Percentiles rank a stretch among this genome's conserved stretches.
Conservation (phyloP, 1,140 invertebrate species). For the Glossosoma conforme region DNA sequence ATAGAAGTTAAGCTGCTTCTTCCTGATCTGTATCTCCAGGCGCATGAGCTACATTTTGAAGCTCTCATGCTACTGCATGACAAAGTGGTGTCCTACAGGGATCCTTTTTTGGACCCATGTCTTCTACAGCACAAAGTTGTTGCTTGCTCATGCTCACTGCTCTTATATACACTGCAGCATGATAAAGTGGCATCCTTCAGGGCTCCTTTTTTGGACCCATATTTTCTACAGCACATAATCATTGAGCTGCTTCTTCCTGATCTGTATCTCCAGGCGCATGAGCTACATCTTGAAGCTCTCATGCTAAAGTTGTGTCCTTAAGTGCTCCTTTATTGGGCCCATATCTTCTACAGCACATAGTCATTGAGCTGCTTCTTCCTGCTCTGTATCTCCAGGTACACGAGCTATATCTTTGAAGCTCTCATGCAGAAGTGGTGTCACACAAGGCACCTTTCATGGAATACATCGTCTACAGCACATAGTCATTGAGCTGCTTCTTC, state of each 20-base stretch:
- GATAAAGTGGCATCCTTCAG: too few relatives aligned
- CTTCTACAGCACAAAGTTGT: too few relatives aligned
- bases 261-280: conserved; percentile 25
- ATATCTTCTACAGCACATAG: conserved; percentile 24
- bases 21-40: conserved; percentile 27
- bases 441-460: too few relatives aligned
- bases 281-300: conserved; percentile 23
- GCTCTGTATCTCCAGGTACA: conserved; percentile 25
- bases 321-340: too few relatives aligned
- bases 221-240: conserved; percentile 25
- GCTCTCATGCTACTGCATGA: too few relatives aligned
- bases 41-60: conserved; percentile 21
- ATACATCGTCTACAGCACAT: conserved; percentile 23
- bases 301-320: too few relatives aligned
- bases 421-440: too few relatives aligned
- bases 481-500: conserved; percentile 28
- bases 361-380: conserved; percentile 28
- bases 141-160: too few relatives aligned
- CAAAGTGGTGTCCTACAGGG: too few relatives aligned
- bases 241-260: conserved; percentile 27
- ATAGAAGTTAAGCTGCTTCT: conserved; percentile 27
- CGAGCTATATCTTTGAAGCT: conserved; percentile 20
- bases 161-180: too few relatives aligned
- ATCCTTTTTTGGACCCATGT: too few relatives aligned
- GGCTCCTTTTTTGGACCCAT: too few relatives aligned